Percentiles rank a stretch among this genome's conserved stretches.
Evolutionary conservation across 1,140 invertebrate genomes (phyloP).

Genomic region (Rhagoletis pomonella): DNA sequence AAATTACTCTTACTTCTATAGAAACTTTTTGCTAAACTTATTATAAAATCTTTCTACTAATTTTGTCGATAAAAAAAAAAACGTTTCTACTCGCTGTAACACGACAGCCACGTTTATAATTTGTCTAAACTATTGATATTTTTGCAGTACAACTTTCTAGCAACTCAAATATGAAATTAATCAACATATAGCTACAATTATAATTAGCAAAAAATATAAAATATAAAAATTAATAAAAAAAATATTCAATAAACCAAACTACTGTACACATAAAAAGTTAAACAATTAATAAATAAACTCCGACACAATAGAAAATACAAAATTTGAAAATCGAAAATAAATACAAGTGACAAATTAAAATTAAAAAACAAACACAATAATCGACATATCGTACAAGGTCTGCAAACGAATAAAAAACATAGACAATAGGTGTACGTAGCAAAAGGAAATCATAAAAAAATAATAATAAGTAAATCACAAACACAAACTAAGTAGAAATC

Average conservation of each 20-base stretch:
- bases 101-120: not conserved
- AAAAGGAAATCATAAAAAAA: not conserved
- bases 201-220: not conserved
- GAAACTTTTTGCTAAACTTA: not conserved
- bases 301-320: not conserved
- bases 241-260: not conserved
- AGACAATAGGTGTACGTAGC: not conserved
- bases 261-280: not conserved
- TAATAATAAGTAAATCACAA: not conserved
- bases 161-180: not conserved
- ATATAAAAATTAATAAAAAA: slow-evolving; percentile 3
- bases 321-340: not conserved
- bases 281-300: not conserved
- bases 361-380: not conserved
- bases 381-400: slow-evolving; percentile 39
- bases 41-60: not conserved
- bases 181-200: not conserved
- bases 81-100: not conserved
- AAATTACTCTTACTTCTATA: not conserved
- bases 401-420: slow-evolving; percentile 19
- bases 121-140: not conserved
- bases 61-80: not conserved
- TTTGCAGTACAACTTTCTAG: slow-evolving; percentile 35
- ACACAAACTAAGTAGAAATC: not conserved
- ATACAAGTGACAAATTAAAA: not conserved